Evolutionary conservation across 1,140 invertebrate species (phyloP), one percentile per base, ranked within the genome.

Genomic region (Heliconius himera): DNA sequence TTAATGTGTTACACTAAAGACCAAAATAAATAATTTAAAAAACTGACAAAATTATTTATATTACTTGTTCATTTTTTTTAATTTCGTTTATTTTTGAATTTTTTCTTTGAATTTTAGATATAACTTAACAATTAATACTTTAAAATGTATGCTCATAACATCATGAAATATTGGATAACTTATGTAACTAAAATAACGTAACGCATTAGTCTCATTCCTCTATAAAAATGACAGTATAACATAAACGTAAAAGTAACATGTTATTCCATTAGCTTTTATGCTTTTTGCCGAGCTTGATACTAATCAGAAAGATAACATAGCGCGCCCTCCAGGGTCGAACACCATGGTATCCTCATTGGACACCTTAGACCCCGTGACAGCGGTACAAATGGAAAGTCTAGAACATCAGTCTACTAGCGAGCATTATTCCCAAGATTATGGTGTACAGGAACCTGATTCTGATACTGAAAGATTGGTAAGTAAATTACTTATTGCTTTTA

Each of bases 291-390:
- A 93, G 92, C 91, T 93, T 94, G 87, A 87, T 92, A 93, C 92
- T 93, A 94, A 93, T 92, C 91, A 90, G 85, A 90, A 89, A 93
- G 89, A 90, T 94, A 94, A 94, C 91, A 75, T 81, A 93, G 93
- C 91, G 90, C 93, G 87, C 87, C 93, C 92, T 88, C 88, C 89
- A 95, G 96, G 96, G 80, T 97, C 96, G 71, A 96, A 96, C 85
- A 97, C 96, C 18, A 96, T 97, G 96, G 95, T 97, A 3, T 96
- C 96, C 1, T 96, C 96, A 20, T 95, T 96, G 75, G 96, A 97
- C 85, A 96, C 96, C 26, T 87, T 97, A 81, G 96, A 96, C 79
- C 95, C 95, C 38, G 87, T 95, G 29, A 95, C 94, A 0, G 89
- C 94, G 0, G 90, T 95, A 8, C 93, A 93, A 76, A 90, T 95